phyloP scores from a whole-genome alignment of 2,797 vertebrate genomes.

The Liasis olivaceus region DNA sequence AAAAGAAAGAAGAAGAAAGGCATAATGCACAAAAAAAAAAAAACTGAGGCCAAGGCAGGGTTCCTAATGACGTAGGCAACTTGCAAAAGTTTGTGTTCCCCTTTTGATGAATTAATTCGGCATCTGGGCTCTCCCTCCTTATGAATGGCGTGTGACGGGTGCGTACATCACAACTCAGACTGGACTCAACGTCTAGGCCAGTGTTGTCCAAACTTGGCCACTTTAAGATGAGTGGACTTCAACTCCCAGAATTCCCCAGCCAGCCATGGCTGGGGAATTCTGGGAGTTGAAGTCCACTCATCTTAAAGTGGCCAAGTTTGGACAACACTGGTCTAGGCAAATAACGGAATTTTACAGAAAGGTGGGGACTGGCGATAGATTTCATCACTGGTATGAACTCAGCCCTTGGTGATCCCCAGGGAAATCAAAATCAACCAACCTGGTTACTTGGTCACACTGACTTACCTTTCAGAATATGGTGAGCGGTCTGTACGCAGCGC shows the following conservation, averaged over 20 bases:
- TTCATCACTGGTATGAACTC: not conserved
- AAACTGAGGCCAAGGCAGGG: fast-evolving
- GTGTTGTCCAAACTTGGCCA: too few relatives aligned
- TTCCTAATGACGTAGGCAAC: not conserved
- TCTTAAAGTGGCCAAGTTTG: too few relatives aligned
- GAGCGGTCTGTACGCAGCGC: slow-evolving; percentile 95
- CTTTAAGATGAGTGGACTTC: too few relatives aligned
- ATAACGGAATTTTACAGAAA: not conserved
- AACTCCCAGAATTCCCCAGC: too few relatives aligned
- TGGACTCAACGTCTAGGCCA: not conserved
- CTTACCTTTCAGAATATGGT: slow-evolving; percentile 93
- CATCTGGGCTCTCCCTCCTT: not conserved
- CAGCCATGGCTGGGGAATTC: too few relatives aligned
- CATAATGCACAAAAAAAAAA: fast-evolving
- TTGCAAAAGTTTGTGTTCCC: not conserved
- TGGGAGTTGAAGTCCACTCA: too few relatives aligned
- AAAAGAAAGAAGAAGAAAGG: not conserved
- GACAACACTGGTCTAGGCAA: not conserved
- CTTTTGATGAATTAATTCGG: not conserved
- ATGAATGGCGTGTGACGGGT: not conserved
- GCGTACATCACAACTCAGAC: not conserved
- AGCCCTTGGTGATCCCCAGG: not conserved
- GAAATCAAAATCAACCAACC: not conserved
- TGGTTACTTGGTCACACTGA: fast-evolving
- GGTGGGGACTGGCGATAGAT: not conserved